Conservation (phyloP, 2,888 invertebrate species). For the Pemphredon lugubris region DNA sequence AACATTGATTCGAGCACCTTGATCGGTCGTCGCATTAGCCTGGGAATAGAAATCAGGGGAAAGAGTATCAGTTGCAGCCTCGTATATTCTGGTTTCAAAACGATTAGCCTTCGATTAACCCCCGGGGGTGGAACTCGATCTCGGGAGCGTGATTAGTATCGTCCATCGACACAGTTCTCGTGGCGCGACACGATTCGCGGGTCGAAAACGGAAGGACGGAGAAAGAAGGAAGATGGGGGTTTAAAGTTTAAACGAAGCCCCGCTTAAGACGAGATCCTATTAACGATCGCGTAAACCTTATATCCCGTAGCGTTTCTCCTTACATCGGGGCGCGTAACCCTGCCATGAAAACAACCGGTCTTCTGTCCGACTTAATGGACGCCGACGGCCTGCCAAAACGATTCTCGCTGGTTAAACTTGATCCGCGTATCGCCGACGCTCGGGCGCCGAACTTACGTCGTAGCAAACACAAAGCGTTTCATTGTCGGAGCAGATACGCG, state of each 20-base stretch:
- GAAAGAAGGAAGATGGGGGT: conserved; percentile 54
- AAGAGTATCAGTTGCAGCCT: not conserved
- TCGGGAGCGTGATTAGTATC: conserved; percentile 43
- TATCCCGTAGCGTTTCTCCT: conserved; percentile 50
- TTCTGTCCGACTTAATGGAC: conserved; percentile 20
- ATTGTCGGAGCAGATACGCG: too few species aligned
- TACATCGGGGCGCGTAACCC: conserved; percentile 25
- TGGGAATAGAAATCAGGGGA: too few species aligned
- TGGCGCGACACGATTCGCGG: conserved; percentile 20
- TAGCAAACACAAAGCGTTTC: too few species aligned
- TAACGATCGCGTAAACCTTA: conserved; percentile 59
- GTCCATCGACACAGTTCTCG: conserved; percentile 46
- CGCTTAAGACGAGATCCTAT: conserved; percentile 77
- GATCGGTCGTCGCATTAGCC: too few species aligned
- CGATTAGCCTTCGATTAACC: conserved; percentile 48
- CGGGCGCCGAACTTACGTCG: not conserved
- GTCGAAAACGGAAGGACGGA: conserved; percentile 26
- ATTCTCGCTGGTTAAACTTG: not conserved
- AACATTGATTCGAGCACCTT: too few species aligned
- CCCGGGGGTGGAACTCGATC: conserved; percentile 39
- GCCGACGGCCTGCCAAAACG: conserved; percentile 16
- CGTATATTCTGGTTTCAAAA: conserved; percentile 17
- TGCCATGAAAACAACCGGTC: conserved; percentile 43
- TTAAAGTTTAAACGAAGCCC: conserved; percentile 76
- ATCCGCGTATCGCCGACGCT: not conserved